A percentile compares a stretch with the other conserved stretches of the same genome.
These are phyloP conservation scores for Dipus sagitta DNA, from an alignment of 2,797 vertebrate species.

Conservation along the genomic window DNA sequence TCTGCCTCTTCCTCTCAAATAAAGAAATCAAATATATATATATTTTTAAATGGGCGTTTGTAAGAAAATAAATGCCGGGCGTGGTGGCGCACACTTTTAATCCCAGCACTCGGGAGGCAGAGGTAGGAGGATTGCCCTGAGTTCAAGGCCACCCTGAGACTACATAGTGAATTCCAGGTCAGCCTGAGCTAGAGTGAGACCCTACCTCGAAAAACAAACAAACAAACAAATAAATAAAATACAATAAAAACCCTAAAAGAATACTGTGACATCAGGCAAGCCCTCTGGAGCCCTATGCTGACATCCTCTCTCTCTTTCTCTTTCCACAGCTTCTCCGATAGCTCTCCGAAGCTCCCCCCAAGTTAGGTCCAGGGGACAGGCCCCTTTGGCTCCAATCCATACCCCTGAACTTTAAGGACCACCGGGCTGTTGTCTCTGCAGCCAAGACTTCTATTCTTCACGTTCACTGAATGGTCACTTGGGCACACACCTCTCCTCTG, in stretches of 20 bases:
- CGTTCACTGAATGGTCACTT: conserved; percentile 72
- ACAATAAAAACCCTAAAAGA: not conserved
- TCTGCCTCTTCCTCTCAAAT: too few species aligned
- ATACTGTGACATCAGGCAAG: not conserved
- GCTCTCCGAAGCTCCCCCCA: conserved; percentile 84
- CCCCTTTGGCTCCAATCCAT: conserved; percentile 95
- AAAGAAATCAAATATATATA: too few species aligned
- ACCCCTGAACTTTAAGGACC: conserved; percentile 95
- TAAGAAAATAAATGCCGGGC: too few species aligned
- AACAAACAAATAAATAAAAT: too few species aligned
- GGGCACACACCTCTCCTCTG: conserved; percentile 11
- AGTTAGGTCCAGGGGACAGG: conserved; percentile 89
- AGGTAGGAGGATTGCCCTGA: too few species aligned
- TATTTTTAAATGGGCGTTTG: too few species aligned
- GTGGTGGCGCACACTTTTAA: too few species aligned
- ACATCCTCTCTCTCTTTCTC: conserved; percentile 64
- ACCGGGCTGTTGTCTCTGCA: not conserved
- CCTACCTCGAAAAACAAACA: too few species aligned
- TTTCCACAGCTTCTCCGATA: conserved; percentile 89
- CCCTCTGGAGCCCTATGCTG: not conserved
- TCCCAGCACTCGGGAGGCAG: too few species aligned
- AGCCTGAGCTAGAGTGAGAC: too few species aligned
- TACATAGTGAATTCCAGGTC: too few species aligned
- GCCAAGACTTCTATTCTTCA: not conserved
- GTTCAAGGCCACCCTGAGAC: too few species aligned